Percentiles rank a stretch among this genome's conserved stretches.
Evolutionary conservation across 2,888 invertebrate genomes (phyloP).

Genomic region (Agrilus cyanescens): DNA sequence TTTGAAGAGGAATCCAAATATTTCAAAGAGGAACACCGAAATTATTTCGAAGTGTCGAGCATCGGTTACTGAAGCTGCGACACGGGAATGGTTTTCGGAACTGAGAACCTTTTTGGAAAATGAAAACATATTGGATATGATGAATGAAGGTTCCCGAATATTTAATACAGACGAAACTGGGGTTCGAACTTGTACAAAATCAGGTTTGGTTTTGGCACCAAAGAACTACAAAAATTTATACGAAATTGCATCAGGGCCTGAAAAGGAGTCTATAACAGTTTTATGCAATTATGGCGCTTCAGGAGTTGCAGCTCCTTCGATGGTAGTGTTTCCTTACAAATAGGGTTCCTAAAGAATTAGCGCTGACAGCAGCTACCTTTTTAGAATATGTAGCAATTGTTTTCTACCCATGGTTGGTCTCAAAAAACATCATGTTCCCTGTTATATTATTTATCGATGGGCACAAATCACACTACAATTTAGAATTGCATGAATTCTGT

Average conservation of each 20-base stretch:
- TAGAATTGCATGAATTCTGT: constrained; percentile 1
- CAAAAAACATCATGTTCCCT: constrained; percentile 3
- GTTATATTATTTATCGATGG: too few species aligned
- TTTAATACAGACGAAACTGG: constrained; percentile 5
- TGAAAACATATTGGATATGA: constrained; percentile 6
- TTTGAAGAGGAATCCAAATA: constrained; percentile 17
- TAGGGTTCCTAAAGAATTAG: constrained; percentile 13
- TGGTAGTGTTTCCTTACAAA: constrained; percentile 17
- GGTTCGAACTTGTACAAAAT: constrained; percentile 1
- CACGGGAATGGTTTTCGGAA: constrained; percentile 18
- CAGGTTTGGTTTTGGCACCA: constrained; percentile 5
- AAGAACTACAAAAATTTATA: constrained; percentile 3
- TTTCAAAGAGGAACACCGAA: constrained; percentile 14
- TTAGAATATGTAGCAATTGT: constrained; percentile 14
- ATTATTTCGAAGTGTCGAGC: constrained; percentile 16
- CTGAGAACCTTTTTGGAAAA: constrained; percentile 5
- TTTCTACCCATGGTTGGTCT: constrained; percentile 12
- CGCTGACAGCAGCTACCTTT: constrained; percentile 13
- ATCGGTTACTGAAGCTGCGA: constrained; percentile 15
- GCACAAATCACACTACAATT: too few species aligned
- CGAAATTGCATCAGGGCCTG: constrained; percentile 4
- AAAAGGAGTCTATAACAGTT: constrained; percentile 5
- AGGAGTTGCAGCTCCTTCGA: constrained; percentile 10
- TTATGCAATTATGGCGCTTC: constrained; percentile 4
- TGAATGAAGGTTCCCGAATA: constrained; percentile 4